Base-by-base conservation (phyloP, 2,113 vertebrate genomes). In the Catharus fuscescens region DNA sequence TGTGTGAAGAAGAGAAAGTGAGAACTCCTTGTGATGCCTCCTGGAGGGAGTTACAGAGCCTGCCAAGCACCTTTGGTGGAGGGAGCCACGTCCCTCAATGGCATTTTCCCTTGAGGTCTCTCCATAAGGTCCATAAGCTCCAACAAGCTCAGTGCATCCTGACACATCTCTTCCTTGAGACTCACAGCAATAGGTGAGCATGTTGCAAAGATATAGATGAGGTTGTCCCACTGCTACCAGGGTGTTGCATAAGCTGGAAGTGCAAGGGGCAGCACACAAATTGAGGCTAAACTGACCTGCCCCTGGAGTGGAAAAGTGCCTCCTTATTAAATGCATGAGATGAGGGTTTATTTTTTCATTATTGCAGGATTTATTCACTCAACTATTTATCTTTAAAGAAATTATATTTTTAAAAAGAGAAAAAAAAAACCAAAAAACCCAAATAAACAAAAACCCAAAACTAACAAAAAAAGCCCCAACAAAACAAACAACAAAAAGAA, bases 1-100 rank as follows among this genome's bases (percentile, higher is more conserved):
- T 99, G 69, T 12, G 72, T 25, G 29, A 76, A 90, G 86, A 57
- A 96, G 6, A 77, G 25, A 88, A 64, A 69, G 86, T 24, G 32
- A 44, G 8, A 91, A 88, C 60, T 7, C 4, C 10, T 64, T 26
- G 12, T 5, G 0, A 13, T 60, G 21, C 19, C 47, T 44, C 5
- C 44, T 3, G 3, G 36, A 69, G 3, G 44, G 17, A 23, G 10
- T 31, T 25, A 32, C 1, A 1, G 4, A 48, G 6, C 13, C n/a
- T 62, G 23, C 6, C 24, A 80, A 47, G 48, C 7, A 12, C 4
- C 5, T 83, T 52, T 70, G n/a, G 10, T 3, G 1, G 12, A 54
- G 14, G n/a, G 20, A 74, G 8, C 3, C 1, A 0, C 14, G 12
- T 53, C 34, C 7, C 36, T 50, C 61, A 26, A 25, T 2, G 61